Conservation (phyloP, 2,888 invertebrate species). For the Nebria salina region DNA sequence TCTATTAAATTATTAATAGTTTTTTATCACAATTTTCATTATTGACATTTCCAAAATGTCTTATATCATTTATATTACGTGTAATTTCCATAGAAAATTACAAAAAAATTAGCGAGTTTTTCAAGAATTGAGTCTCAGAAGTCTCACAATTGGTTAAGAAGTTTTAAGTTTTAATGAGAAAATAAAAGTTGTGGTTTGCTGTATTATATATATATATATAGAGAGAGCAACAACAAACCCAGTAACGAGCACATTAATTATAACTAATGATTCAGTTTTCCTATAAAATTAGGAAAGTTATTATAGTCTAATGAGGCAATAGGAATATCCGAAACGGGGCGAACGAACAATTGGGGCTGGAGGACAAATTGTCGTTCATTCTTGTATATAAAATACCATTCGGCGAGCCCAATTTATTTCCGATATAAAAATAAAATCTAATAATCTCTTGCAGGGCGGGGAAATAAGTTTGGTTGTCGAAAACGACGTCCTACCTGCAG, state of each 20-base stretch:
- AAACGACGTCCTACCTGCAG: conserved; percentile 3
- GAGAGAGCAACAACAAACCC: neutral
- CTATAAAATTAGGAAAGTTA: neutral
- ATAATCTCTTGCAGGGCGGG: conserved; percentile 28
- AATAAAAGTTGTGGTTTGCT: neutral
- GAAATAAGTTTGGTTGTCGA: conserved; percentile 36
- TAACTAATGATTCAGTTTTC: neutral
- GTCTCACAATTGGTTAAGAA: too few species aligned
- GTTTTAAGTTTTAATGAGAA: too few species aligned
- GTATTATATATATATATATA: neutral
- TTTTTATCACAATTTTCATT: too few species aligned
- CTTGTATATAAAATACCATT: conserved; percentile 43
- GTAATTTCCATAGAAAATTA: too few species aligned
- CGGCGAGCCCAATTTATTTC: conserved; percentile 43
- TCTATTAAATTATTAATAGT: too few species aligned
- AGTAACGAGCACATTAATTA: neutral
- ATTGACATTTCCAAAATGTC: too few species aligned
- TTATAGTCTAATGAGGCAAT: neutral
- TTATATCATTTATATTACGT: too few species aligned
- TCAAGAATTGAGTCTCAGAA: too few species aligned
- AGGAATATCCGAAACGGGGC: neutral
- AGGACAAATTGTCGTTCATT: conserved; percentile 43
- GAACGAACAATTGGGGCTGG: conserved; percentile 2
- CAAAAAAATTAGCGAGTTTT: too few species aligned
- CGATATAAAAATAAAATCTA: conserved; percentile 46